phyloP scores from a whole-genome alignment of 2,113 vertebrate species.

The Ameiurus melas region DNA sequence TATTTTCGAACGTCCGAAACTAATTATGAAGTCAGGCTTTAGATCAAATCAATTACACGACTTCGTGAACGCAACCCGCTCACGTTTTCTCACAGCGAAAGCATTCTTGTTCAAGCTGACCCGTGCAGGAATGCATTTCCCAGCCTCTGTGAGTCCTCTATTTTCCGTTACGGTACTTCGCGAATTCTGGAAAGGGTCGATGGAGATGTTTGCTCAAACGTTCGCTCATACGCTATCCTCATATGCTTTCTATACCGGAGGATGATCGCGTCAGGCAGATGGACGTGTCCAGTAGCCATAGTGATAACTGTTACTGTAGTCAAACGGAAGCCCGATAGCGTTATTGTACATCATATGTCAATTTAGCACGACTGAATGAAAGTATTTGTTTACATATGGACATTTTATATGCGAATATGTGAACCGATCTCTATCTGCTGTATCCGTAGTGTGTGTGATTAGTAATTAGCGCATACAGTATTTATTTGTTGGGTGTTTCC shows the following conservation, averaged over 20 bases:
- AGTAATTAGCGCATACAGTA: neutral
- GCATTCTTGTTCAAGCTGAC: conserved; percentile 34
- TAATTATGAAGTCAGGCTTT: conserved; percentile 32
- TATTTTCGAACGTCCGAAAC: conserved; percentile 33
- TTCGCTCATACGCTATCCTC: conserved; percentile 69
- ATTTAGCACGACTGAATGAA: neutral
- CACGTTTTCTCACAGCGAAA: conserved; percentile 15
- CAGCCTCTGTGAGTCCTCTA: conserved; percentile 36
- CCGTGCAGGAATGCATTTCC: conserved; percentile 40
- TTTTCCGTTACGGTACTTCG: conserved; percentile 61
- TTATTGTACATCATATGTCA: neutral
- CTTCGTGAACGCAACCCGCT: conserved; percentile 6
- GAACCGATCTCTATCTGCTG: neutral
- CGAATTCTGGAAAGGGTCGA: conserved; percentile 39
- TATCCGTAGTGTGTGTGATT: neutral
- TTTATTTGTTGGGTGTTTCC: neutral
- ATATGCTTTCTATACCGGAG: conserved; percentile 58
- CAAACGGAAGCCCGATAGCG: neutral
- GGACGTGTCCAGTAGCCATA: conserved; percentile 59
- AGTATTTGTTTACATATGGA: neutral
- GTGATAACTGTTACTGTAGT: conserved; percentile 54
- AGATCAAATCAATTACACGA: conserved; percentile 30
- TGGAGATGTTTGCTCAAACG: conserved; percentile 53
- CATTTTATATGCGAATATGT: neutral
- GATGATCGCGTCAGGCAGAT: conserved; percentile 62